Base-by-base conservation (phyloP, 1,140 invertebrate species). In the Scaptomyza montana region DNA sequence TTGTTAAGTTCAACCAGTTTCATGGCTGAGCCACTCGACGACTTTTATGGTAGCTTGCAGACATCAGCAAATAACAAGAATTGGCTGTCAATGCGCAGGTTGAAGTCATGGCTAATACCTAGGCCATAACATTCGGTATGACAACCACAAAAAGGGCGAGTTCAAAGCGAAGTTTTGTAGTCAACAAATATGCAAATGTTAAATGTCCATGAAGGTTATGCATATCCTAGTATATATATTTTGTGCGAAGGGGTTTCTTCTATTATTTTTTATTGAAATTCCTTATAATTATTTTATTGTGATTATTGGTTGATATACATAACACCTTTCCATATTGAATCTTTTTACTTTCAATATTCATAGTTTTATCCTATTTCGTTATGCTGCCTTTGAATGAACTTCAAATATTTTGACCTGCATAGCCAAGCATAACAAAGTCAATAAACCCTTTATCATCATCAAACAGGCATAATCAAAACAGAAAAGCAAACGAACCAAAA, bases 401-500 rank as follows among this genome's bases (percentile, higher is more conserved):
- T 51, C 13, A 41, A 56, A 43, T 56, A 28, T 56, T 16, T 43
- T 66, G 62, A 66, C 53, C 68, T 71, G 62, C 45, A 49, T 70
- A 70, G 49, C 56, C 43, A 61, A 61, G 36, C 65, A 53, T 51
- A 55, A 59, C 53, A 59, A 55, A 66, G 78, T 80, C 78, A 80
- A 80, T 69, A 82, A 81, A 82, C 78, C 76, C 62, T 77, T 61
- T 41, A 57, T 43, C 53, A 45, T 49, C 51, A 46, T 61, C 16
- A 55, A 68, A 56, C 61, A 30, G 54, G 28, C 68, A 70, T 80
- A 82, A 81, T 67, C 79, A 64, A 78, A 84, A 62, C 69, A 62
- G 47, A 47, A 47, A 45, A 57, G 16, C 65, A 36, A 74, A 74
- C 54, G 39, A 60, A 30, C 39, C 65, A 78, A 73, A 82, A 78